phyloP scores from a whole-genome alignment of 2,888 invertebrate species.

The Cerceris rybyensis region DNA sequence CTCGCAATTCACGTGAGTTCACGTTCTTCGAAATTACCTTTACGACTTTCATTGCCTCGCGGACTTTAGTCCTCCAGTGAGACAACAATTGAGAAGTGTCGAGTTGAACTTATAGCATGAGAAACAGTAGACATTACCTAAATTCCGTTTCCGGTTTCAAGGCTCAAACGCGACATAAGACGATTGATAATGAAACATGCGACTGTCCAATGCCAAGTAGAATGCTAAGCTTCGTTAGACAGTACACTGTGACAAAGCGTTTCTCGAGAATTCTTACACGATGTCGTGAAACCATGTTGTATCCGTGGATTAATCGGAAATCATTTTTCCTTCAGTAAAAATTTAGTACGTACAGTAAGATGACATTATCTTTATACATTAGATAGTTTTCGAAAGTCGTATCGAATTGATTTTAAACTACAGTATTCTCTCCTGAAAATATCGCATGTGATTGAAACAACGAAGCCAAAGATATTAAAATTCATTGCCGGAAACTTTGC shows the following conservation, averaged over 20 bases:
- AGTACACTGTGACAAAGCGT: conserved; percentile 59
- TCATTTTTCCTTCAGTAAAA: background rate
- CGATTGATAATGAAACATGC: conserved; percentile 62
- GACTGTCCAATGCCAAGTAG: conserved; percentile 70
- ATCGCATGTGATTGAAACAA: conserved; percentile 47
- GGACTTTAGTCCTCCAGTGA: conserved; percentile 9
- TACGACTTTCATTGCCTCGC: conserved; percentile 25
- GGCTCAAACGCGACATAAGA: conserved; percentile 63
- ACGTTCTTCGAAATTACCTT: conserved; percentile 27
- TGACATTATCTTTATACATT: too few relatives aligned
- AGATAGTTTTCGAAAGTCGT: background rate
- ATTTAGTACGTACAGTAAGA: background rate
- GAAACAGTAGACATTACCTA: conserved; percentile 21
- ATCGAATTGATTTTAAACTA: background rate
- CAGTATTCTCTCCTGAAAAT: conserved; percentile 3
- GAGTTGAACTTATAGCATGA: conserved; percentile 15
- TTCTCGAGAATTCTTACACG: conserved; percentile 73
- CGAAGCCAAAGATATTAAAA: conserved; percentile 36
- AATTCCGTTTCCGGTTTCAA: conserved; percentile 77
- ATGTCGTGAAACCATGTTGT: conserved; percentile 48
- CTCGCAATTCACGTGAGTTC: conserved; percentile 48
- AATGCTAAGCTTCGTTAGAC: conserved; percentile 71
- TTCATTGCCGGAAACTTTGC: background rate
- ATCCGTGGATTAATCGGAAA: background rate
- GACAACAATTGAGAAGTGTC: conserved; percentile 12